phyloP scores from a whole-genome alignment of 2,113 vertebrate species.

The Gymnogyps californianus region DNA sequence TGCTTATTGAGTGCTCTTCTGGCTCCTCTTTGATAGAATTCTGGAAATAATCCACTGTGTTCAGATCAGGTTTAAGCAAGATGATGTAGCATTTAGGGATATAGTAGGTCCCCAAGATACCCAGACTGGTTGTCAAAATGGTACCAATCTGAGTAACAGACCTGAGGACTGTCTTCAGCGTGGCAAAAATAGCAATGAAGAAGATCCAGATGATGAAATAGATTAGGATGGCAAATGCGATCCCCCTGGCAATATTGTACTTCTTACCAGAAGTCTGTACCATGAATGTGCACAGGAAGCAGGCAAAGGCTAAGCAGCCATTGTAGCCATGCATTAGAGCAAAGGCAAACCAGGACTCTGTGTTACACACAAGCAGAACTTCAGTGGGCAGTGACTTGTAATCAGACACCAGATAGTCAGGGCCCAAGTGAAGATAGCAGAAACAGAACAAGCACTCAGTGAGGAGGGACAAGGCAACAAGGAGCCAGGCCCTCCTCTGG shows the following conservation, averaged over 20 bases:
- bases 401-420: background rate
- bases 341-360: constrained; percentile 68
- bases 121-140: constrained; percentile 70
- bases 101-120: constrained; percentile 75
- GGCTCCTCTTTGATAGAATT: background rate
- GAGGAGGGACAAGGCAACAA: background rate
- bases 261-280: constrained; percentile 67
- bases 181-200: constrained; percentile 80
- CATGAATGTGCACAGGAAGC: constrained; percentile 90
- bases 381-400: constrained; percentile 52
- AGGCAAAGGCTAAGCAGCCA: constrained; percentile 52
- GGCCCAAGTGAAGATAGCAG: constrained; percentile 11
- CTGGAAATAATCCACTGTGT: constrained; percentile 75
- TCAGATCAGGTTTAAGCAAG: constrained; percentile 75
- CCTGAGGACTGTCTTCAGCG: constrained; percentile 36
- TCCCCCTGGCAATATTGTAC: constrained; percentile 82
- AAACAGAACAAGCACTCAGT: background rate
- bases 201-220: constrained; percentile 82
- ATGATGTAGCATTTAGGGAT: constrained; percentile 85
- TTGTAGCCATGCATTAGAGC: constrained; percentile 75
- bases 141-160: constrained; percentile 70
- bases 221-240: constrained; percentile 78
- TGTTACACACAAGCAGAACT: constrained; percentile 74
- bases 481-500: constrained; percentile 36
- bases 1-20: background rate